phyloP scores from a whole-genome alignment of 2,113 vertebrate genomes.

The Tachysurus vachellii region DNA sequence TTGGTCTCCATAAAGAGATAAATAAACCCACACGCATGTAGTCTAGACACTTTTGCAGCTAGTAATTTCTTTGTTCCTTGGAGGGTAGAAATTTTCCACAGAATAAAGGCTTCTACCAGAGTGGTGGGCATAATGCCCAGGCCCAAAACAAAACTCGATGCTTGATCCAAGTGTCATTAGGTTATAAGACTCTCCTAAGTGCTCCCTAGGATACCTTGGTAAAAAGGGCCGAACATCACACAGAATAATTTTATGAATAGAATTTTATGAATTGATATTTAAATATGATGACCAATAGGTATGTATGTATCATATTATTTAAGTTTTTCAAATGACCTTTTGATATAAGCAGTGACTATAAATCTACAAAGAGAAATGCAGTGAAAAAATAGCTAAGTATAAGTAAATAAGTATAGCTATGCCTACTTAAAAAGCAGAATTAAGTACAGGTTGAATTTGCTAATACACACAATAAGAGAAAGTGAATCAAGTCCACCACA shows the following conservation, averaged over 20 bases:
- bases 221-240: neutral
- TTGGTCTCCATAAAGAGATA: neutral
- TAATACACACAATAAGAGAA: neutral
- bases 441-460: neutral
- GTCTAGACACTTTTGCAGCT: constrained; percentile 13
- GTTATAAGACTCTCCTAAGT: neutral
- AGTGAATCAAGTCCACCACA: neutral
- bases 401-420: neutral
- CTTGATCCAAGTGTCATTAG: neutral
- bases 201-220: neutral
- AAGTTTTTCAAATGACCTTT: neutral
- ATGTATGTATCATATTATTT: neutral
- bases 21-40: neutral
- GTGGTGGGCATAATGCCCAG: neutral
- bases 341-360: neutral
- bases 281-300: neutral
- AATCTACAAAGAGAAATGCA: neutral
- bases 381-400: neutral
- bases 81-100: neutral
- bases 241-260: neutral
- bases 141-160: neutral
- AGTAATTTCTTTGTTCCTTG: neutral
- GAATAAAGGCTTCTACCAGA: neutral
- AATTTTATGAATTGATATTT: neutral
- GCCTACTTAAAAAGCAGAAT: neutral